Conservation (phyloP, 1,140 invertebrate species). For the Caenorhabditis tropicalis region DNA sequence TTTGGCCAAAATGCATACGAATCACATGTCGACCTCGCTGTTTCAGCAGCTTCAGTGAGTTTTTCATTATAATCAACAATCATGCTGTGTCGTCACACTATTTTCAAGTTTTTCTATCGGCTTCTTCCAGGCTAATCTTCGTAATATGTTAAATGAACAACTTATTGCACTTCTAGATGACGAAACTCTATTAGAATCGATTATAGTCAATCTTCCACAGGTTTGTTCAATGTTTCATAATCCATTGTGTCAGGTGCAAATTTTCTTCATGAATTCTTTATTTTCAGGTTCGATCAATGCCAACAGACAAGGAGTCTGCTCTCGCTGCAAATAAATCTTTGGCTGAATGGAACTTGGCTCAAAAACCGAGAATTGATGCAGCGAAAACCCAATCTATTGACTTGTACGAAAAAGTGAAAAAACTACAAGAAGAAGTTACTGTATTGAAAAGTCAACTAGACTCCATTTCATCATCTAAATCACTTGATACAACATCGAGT, state of each 20-base stretch:
- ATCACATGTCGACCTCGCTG: conserved; percentile 4
- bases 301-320: conserved; percentile 42
- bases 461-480: not conserved
- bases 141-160: conserved; percentile 11
- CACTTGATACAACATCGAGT: conserved; percentile 25
- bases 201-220: conserved; percentile 15
- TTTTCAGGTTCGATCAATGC: conserved; percentile 50
- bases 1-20: conserved; percentile 18
- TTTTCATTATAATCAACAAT: not conserved
- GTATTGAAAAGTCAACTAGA: conserved; percentile 33
- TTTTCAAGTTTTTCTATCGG: not conserved
- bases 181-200: not conserved
- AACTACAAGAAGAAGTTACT: not conserved
- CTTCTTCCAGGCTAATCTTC: conserved; percentile 39
- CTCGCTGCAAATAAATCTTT: conserved; percentile 45
- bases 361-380: conserved; percentile 39
- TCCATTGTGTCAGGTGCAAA: not conserved
- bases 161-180: not conserved
- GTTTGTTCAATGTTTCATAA: not conserved
- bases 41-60: conserved; percentile 23
- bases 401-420: conserved; percentile 15
- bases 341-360: conserved; percentile 51
- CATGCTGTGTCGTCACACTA: not conserved
- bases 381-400: not conserved
- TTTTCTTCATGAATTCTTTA: not conserved